Evolutionary conservation across 2,888 invertebrate genomes (phyloP).

Genomic region (Smittia sp.): DNA sequence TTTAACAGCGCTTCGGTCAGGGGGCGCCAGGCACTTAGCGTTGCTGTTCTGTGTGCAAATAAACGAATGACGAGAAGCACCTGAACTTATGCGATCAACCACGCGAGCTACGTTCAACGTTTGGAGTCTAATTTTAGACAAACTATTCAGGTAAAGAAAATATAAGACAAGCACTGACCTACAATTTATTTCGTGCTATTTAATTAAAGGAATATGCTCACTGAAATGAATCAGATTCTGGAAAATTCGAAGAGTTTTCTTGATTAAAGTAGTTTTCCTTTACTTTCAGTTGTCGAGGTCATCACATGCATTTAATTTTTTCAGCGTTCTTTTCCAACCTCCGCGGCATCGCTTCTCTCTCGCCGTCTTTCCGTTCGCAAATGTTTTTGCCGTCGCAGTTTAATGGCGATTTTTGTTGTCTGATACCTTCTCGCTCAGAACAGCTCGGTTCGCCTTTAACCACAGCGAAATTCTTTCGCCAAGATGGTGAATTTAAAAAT

Average conservation of each 20-base stretch:
- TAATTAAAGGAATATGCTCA: too few relatives aligned
- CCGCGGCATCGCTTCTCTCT: neutral
- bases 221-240: neutral
- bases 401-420: constrained; percentile 24
- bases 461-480: constrained; percentile 1
- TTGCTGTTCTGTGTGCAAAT: neutral
- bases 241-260: neutral
- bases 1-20: neutral
- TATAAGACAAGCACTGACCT: too few relatives aligned
- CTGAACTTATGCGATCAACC: neutral
- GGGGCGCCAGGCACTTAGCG: constrained; percentile 13
- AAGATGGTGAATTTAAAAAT: constrained; percentile 32
- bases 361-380: neutral
- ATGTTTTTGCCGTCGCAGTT: constrained; percentile 32
- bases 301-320: neutral
- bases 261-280: too few relatives aligned
- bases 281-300: constrained; percentile 22
- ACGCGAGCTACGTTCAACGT: too few relatives aligned
- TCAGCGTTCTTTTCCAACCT: neutral
- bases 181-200: too few relatives aligned
- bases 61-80: neutral
- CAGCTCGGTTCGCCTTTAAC: constrained; percentile 13
- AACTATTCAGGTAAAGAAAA: too few relatives aligned
- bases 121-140: too few relatives aligned
- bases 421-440: neutral